Percentiles rank a stretch among this genome's conserved stretches.
phyloP scores from a whole-genome alignment of 2,888 invertebrate genomes.

The Oligia strigilis region DNA sequence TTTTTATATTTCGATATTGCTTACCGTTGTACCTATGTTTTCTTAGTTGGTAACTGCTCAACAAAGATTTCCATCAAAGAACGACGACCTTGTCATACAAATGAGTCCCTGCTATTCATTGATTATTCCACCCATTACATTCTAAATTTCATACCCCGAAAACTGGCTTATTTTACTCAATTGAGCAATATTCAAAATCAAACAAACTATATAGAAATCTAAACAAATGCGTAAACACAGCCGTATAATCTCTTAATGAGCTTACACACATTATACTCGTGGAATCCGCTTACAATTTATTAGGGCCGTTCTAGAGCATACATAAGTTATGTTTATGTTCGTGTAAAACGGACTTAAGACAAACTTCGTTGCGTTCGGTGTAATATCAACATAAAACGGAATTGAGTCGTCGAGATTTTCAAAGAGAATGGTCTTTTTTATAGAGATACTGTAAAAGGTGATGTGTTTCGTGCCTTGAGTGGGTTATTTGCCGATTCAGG shows the following conservation, averaged over 20 bases:
- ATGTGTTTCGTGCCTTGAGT: conserved; percentile 40
- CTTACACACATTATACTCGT: conserved; percentile 57
- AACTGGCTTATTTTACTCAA: conserved; percentile 18
- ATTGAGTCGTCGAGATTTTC: conserved; percentile 62
- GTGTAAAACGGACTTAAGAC: conserved; percentile 53
- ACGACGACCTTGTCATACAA: too few relatives aligned
- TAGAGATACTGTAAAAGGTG: conserved; percentile 50
- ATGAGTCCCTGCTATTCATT: background rate
- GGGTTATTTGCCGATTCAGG: conserved; percentile 9
- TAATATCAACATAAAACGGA: conserved; percentile 58
- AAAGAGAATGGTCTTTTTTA: conserved; percentile 56
- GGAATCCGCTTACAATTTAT: conserved; percentile 68
- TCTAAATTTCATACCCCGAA: background rate
- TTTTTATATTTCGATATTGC: background rate
- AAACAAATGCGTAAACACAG: conserved; percentile 57
- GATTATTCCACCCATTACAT: background rate
- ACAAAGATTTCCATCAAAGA: background rate
- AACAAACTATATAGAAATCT: conserved; percentile 22
- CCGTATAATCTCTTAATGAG: conserved; percentile 65
- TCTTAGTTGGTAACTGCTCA: background rate
- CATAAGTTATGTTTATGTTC: conserved; percentile 58
- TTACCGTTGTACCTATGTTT: conserved; percentile 2
- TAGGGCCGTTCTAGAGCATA: conserved; percentile 52
- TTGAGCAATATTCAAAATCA: conserved; percentile 24
- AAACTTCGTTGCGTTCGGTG: conserved; percentile 43